Evolutionary conservation across 23 tunicate genomes (phyloP).

Genomic region (Oikopleura dioica): DNA sequence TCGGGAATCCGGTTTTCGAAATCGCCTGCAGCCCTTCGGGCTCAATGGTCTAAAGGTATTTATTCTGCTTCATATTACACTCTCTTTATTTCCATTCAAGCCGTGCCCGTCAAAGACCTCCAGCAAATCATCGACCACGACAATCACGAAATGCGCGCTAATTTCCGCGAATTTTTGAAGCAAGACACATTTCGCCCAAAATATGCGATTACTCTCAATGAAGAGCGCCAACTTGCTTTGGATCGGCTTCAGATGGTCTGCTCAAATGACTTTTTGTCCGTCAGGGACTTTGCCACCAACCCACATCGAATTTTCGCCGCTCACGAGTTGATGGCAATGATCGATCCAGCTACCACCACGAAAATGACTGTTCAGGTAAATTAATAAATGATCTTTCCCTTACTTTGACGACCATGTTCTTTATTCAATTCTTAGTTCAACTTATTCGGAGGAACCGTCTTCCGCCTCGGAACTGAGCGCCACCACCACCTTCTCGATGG

Average conservation of each 20-base stretch:
- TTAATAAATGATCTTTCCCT: not conserved
- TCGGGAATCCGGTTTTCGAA: too few species aligned
- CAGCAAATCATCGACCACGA: conserved; percentile 55
- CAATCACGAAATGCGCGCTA: conserved; percentile 67
- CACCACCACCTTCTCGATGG: conserved; percentile 38
- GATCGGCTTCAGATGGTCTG: conserved; percentile 52
- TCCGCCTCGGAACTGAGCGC: conserved; percentile 64
- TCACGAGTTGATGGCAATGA: conserved; percentile 65
- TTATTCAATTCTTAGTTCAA: conserved; percentile 20
- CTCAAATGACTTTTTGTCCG: conserved; percentile 58
- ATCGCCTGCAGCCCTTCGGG: too few species aligned
- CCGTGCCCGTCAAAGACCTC: not conserved
- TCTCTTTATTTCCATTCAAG: too few species aligned
- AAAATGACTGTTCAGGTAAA: conserved; percentile 78
- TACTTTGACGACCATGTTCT: not conserved
- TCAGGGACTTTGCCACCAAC: conserved; percentile 52
- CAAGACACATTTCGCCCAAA: conserved; percentile 48
- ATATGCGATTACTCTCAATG: conserved; percentile 55
- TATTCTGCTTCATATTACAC: too few species aligned
- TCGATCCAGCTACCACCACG: conserved; percentile 81
- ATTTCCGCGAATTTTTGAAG: conserved; percentile 49
- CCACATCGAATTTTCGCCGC: conserved; percentile 81
- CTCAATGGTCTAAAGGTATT: too few species aligned
- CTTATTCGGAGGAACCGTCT: conserved; percentile 83
- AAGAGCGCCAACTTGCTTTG: conserved; percentile 72